Evolutionary conservation across 2,113 vertebrate genomes (phyloP).

Genomic region (Hippocampus abdominalis): DNA sequence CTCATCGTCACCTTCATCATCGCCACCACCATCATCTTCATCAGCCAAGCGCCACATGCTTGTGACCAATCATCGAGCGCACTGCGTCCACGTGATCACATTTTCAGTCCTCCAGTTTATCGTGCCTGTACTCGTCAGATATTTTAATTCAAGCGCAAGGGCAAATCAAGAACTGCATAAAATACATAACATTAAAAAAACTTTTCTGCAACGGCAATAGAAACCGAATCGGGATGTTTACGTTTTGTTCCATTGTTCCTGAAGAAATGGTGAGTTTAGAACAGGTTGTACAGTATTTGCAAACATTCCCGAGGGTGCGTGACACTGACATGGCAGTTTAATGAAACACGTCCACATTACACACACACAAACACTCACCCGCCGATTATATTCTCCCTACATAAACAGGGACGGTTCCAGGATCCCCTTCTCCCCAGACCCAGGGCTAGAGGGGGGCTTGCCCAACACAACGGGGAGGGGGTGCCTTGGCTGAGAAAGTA

Average conservation of each 20-base stretch:
- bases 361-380: too few species aligned
- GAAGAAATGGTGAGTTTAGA: not conserved
- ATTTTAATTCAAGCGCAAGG: slow-evolving; percentile 1
- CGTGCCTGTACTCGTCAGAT: not conserved
- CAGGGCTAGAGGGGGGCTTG: too few species aligned
- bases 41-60: not conserved
- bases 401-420: too few species aligned
- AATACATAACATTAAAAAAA: not conserved
- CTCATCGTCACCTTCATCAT: not conserved
- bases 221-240: not conserved
- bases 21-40: not conserved
- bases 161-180: not conserved
- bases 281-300: not conserved
- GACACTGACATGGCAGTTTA: not conserved
- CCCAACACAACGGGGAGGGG: too few species aligned
- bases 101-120: not conserved
- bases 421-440: too few species aligned
- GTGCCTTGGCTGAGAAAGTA: too few species aligned
- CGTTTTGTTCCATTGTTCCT: not conserved
- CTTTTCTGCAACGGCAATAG: too few species aligned
- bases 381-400: too few species aligned
- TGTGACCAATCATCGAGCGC: not conserved
- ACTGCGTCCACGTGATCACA: not conserved
- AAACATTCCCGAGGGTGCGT: not conserved
- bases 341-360: too few species aligned